Evolutionary conservation across 1,140 invertebrate species (phyloP).

Genomic region (Drosophila takahashii): DNA sequence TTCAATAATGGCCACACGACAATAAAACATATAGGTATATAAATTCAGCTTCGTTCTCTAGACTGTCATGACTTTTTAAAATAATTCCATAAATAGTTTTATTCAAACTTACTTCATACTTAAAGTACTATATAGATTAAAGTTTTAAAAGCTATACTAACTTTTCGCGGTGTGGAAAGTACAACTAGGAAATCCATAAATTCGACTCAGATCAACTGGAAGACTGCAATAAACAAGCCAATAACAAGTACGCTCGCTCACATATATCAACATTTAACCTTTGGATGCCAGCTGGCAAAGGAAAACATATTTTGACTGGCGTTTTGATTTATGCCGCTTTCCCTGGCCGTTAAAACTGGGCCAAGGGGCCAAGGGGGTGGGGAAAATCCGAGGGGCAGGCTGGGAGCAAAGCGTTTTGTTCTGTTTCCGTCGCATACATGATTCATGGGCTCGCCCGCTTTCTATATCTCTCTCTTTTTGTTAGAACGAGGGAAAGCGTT

Average conservation of each 20-base stretch:
- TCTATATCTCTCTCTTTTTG: slow-evolving; percentile 20
- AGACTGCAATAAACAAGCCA: slow-evolving; percentile 36
- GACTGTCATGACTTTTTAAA: too few relatives aligned
- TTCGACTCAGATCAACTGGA: slow-evolving; percentile 6
- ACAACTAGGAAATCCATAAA: not conserved
- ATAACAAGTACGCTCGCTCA: slow-evolving; percentile 29
- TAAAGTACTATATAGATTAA: too few relatives aligned
- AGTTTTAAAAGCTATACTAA: too few relatives aligned
- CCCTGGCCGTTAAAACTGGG: not conserved
- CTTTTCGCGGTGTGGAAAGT: not conserved
- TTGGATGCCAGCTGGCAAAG: slow-evolving; percentile 44
- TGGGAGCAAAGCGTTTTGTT: slow-evolving; percentile 53
- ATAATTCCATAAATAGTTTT: too few relatives aligned
- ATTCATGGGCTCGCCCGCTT: slow-evolving; percentile 57
- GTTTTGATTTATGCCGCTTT: slow-evolving; percentile 75
- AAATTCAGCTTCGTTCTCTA: too few relatives aligned
- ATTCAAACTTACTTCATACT: too few relatives aligned
- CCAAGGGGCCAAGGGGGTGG: not conserved
- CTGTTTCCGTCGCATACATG: slow-evolving; percentile 76
- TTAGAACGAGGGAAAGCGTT: slow-evolving; percentile 8
- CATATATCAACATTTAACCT: slow-evolving; percentile 45
- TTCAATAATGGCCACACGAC: too few relatives aligned
- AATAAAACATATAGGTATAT: too few relatives aligned
- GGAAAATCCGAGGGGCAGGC: slow-evolving; percentile 1
- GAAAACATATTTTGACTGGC: slow-evolving; percentile 78